Conservation (phyloP, 2,888 invertebrate species). For the Laothoe populi region DNA sequence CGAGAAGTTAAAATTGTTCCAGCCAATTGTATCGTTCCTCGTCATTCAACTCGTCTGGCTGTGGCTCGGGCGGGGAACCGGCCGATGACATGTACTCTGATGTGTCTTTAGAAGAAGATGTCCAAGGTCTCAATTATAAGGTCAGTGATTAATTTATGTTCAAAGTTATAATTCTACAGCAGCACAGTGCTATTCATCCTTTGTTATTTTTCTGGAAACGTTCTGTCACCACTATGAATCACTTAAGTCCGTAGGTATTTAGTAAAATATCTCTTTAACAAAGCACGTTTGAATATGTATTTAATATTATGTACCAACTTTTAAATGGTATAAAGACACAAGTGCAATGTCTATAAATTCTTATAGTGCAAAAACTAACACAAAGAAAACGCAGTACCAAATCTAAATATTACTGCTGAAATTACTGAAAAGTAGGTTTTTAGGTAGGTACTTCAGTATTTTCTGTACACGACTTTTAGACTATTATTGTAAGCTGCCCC, state of each 20-base stretch:
- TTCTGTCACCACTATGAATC: neutral
- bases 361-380: no score
- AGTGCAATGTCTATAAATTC: no score
- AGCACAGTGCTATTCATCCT: neutral
- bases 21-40: conserved; percentile 96
- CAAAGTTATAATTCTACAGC: neutral
- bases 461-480: no score
- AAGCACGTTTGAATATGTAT: no score
- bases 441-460: no score
- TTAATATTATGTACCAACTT: no score
- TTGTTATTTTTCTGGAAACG: neutral
- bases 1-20: conserved; percentile 60
- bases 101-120: conserved; percentile 96
- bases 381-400: neutral
- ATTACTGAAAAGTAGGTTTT: neutral
- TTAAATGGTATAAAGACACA: no score
- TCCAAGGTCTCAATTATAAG: conserved; percentile 97
- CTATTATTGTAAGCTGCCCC: neutral
- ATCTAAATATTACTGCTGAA: neutral
- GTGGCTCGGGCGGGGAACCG: conserved; percentile 95
- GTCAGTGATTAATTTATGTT: conserved; percentile 73
- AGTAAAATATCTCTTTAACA: no score
- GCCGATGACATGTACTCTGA: conserved; percentile 98
- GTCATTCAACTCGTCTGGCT: conserved; percentile 96
- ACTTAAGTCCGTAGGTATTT: no score